A percentile compares a stretch with the other conserved stretches of the same genome.
phyloP scores from a whole-genome alignment of 2,797 vertebrate genomes.

The Lacerta viridis region DNA sequence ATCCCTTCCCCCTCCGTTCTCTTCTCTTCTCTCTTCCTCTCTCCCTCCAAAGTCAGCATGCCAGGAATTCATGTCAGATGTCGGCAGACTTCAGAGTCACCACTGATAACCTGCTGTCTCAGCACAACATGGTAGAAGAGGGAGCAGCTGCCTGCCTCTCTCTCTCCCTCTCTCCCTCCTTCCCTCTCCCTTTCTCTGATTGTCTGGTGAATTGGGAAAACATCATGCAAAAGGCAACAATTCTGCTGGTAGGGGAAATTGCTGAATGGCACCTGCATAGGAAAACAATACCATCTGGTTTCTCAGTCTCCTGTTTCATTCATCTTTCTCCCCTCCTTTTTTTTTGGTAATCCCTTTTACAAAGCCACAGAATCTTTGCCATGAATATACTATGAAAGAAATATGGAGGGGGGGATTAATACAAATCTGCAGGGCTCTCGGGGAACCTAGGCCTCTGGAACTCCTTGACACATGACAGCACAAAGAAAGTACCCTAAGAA shows the following conservation, averaged over 20 bases:
- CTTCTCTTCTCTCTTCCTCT: not conserved
- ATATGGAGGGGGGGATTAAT: constrained; percentile 4
- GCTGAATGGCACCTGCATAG: constrained; percentile 76
- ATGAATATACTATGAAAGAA: not conserved
- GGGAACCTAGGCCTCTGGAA: not conserved
- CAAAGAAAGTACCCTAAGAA: not conserved
- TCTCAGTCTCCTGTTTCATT: not conserved
- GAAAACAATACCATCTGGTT: constrained; percentile 77
- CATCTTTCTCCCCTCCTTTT: not conserved
- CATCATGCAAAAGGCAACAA: constrained; percentile 73
- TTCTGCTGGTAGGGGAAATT: constrained; percentile 74
- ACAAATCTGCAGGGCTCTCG: not conserved
- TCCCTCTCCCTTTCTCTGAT: constrained; percentile 69
- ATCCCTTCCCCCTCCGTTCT: constrained; percentile 36
- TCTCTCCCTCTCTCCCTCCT: too few relatives aligned
- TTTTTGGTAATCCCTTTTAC: constrained; percentile 24
- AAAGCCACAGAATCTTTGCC: constrained; percentile 24
- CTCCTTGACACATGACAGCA: constrained; percentile 62
- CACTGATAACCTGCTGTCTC: constrained; percentile 78
- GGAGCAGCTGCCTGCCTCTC: constrained; percentile 52
- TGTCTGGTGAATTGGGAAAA: constrained; percentile 80
- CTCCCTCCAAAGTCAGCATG: constrained; percentile 73
- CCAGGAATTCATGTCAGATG: constrained; percentile 81
- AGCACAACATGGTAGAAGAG: constrained; percentile 72
- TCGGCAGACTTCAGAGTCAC: constrained; percentile 77